Evolutionary conservation across 92 coral and sea anemone species (phyloP), one percentile per base, ranked within the genome.

Genomic region (Umimayanthus chanpuru): DNA sequence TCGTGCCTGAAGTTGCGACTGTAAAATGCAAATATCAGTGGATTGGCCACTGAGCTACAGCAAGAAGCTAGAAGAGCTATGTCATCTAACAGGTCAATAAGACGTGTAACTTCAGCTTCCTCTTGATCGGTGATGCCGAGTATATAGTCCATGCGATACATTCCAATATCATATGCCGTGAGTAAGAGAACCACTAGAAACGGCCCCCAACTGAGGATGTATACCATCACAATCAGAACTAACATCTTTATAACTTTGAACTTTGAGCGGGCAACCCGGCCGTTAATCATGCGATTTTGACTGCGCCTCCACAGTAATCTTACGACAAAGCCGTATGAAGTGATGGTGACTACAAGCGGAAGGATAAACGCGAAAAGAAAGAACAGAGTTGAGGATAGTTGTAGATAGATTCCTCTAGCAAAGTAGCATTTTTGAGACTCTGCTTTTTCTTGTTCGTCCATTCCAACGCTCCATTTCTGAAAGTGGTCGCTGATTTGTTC

Each of bases 151-250:
- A 10, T 28, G n/a, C 66, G 16, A 21, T 67, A 82, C 53, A 81
- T 66, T 20, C 86, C 86, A 65, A 81, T 21, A 16, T 20, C 72
- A 81, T 71, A 83, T n/a, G 39, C 56, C 68, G 50, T 70, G 76
- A 82, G 56, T 47, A 82, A 41, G 39, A 38, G 40, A 41, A 82
- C n/a, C 8, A 43, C 86, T 18, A 92, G 87, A 40, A 50, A 66
- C 7, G 94, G 94, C 0, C 94, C 94, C 93, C 93, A 92, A n/a
- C 93, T 92, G 4, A 90, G 10, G 32, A 85, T 77, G 32, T 90
- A 92, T 4, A 90, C 91, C 47, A 85, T 1, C 3, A 92, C 93
- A 1, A 90, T 44, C 9, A 79, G 26, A 12, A 88, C 65, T 85
- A 92, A 80, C 94, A 92, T 92, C n/a, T 90, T 91, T 4, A 87